Evolutionary conservation across 2,797 vertebrate species (phyloP).

Genomic region (Sylvilagus floridanus): DNA sequence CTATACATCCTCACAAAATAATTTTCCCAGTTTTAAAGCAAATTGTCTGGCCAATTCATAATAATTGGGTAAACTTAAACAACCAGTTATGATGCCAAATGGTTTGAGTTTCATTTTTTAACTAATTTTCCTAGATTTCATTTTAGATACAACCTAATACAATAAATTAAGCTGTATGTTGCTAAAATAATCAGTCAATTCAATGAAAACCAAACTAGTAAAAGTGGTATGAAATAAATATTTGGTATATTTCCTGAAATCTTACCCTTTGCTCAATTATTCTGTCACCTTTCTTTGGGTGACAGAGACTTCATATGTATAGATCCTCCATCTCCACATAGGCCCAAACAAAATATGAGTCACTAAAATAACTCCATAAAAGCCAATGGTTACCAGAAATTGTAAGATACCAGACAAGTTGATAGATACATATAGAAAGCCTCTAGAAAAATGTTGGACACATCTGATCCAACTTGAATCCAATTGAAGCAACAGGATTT

Average conservation of each 20-base stretch:
- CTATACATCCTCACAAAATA: not conserved
- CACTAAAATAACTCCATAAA: constrained; percentile 34
- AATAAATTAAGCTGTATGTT: constrained; percentile 48
- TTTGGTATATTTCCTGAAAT: constrained; percentile 27
- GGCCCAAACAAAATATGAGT: constrained; percentile 4
- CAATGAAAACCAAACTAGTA: constrained; percentile 47
- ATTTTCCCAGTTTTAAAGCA: constrained; percentile 42
- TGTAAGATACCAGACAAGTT: not conserved
- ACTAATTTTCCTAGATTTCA: constrained; percentile 18
- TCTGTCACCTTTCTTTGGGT: not conserved
- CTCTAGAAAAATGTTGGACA: not conserved
- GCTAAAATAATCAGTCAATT: constrained; percentile 9
- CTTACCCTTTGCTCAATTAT: not conserved
- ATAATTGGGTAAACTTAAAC: not conserved
- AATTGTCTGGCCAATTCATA: not conserved
- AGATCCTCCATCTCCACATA: not conserved
- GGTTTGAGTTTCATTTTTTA: constrained; percentile 42
- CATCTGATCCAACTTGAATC: not conserved
- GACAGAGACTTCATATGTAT: not conserved
- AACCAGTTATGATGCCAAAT: constrained; percentile 33
- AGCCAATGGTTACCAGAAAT: constrained; percentile 19
- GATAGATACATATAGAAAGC: not conserved
- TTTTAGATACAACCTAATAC: not conserved
- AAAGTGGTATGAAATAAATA: constrained; percentile 42
- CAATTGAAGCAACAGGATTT: too few species aligned